Evolutionary conservation across 2,888 invertebrate genomes (phyloP), one percentile per base, ranked within the genome.

Genomic region (Didymodactylos carnosus): DNA sequence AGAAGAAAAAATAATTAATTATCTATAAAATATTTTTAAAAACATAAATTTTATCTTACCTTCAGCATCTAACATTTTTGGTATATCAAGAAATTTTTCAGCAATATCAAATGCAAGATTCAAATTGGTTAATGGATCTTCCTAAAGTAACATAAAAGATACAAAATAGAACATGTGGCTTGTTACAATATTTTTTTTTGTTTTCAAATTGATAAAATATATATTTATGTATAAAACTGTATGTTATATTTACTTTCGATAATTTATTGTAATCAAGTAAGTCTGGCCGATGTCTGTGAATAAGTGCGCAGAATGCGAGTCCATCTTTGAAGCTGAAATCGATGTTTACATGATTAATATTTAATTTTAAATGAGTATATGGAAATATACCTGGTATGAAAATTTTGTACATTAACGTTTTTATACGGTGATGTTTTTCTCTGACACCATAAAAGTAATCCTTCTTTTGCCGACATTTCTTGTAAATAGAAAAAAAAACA

Each of bases 371-470:
- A 8, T 29, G 16, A 4, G 16, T 5, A 13, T 53, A 0, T 10
- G n/a, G n/a, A n/a, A 53, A 16, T 6, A 14, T 29, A 53, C 53
- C 53, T 53, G 14, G 53, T 89, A 86, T 98, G 97, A 91, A 98
- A 99, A 89, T 99, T 99, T 86, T 98, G 97, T 78, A 99, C 97
- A 85, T 98, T 97, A 84, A 98, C 97, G 85, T 99, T 98, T 88
- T 95, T 95, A 88, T 98, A 98, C 43, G 98, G 98, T 69, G 97
- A 97, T 70, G 98, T 99, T 87, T 99, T 98, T 79, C 98, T 90
- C 85, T 99, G 98, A 86, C 98, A 99, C 98, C 98, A 99, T 79
- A 99, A 87, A 82, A 99, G 87, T 80, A 99, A 88, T 86, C 98
- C 98, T 86, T 99, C 98, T 87, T 98, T 98, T 80, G 98, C 98